Conservation (phyloP, 2,113 vertebrate genomes). For the Cinclus mexicanus region DNA sequence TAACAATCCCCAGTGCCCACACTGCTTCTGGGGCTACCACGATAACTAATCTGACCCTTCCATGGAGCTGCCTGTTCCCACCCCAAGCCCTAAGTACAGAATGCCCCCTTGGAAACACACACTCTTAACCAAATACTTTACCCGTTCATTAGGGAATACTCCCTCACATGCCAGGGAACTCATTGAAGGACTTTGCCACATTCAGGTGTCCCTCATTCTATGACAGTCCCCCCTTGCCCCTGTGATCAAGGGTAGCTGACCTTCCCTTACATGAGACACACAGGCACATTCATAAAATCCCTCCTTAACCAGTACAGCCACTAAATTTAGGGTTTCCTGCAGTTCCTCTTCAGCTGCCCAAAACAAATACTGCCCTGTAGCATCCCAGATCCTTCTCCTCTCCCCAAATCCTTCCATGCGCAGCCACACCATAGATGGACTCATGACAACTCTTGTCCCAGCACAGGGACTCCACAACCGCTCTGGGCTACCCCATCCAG, state of each 20-base stretch:
- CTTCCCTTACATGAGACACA: fast-evolving
- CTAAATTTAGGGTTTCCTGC: background rate
- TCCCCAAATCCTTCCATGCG: background rate
- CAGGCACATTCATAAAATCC: background rate
- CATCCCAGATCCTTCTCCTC: background rate
- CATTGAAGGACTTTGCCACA: background rate
- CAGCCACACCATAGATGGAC: background rate
- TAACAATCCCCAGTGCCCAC: too few relatives aligned
- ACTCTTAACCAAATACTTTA: background rate
- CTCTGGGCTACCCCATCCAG: background rate
- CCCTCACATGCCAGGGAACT: background rate
- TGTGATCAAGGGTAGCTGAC: too few relatives aligned
- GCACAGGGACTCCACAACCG: background rate
- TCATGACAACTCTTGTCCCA: too few relatives aligned
- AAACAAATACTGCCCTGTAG: background rate
- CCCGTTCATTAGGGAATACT: background rate
- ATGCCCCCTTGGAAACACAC: background rate
- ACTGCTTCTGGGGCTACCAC: background rate
- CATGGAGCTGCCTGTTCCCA: background rate
- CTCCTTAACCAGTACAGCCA: background rate
- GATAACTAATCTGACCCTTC: background rate
- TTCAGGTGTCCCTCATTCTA: background rate
- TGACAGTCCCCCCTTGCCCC: background rate
- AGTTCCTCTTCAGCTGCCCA: background rate
- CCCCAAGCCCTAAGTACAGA: background rate